phyloP scores from a whole-genome alignment of 2,113 vertebrate genomes.

The Hippopotamus amphibius region DNA sequence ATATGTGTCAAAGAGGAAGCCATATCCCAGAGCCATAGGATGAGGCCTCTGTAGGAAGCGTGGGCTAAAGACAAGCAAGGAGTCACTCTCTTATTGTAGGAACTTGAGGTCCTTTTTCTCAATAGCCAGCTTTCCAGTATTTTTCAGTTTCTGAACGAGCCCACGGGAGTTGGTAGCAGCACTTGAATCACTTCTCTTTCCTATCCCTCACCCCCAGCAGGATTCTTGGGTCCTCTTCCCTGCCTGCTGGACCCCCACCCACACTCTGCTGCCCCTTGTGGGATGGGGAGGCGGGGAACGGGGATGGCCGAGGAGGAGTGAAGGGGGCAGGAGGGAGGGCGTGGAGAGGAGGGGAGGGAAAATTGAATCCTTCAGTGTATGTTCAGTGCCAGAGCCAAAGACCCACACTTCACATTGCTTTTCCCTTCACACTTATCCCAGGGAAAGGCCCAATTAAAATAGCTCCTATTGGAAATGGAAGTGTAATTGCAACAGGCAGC shows the following conservation, averaged over 20 bases:
- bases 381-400: neutral
- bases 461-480: constrained; percentile 7
- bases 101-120: neutral
- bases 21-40: neutral
- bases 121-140: neutral
- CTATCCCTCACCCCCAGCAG: neutral
- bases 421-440: constrained; percentile 31
- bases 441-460: constrained; percentile 54
- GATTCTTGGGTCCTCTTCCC: neutral
- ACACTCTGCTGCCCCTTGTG: neutral
- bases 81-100: neutral
- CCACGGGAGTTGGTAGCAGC: neutral
- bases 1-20: neutral
- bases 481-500: neutral
- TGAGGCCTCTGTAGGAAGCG: neutral
- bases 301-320: neutral
- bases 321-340: neutral
- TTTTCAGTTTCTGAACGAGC: neutral
- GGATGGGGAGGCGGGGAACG: neutral
- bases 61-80: neutral
- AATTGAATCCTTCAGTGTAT: neutral
- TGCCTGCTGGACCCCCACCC: neutral
- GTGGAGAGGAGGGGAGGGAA: neutral
- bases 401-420: neutral
- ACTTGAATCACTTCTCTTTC: neutral